Percentiles rank a stretch among this genome's conserved stretches.
These are phyloP conservation scores for Acrocephalus scirpaceus DNA, from an alignment of 2,797 vertebrate species.

Conservation along the genomic window DNA sequence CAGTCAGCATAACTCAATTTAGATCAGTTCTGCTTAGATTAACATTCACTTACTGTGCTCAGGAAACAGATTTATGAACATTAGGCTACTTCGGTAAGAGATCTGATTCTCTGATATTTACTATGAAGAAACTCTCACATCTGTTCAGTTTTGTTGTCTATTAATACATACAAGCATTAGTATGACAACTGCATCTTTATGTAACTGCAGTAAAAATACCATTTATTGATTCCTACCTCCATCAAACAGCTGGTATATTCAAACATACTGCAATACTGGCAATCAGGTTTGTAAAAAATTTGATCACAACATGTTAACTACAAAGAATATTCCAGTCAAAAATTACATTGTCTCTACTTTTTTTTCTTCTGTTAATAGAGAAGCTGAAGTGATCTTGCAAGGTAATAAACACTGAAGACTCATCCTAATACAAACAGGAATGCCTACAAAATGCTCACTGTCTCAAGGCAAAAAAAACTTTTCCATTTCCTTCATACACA, in stretches of 20 bases:
- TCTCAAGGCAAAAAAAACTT: background rate
- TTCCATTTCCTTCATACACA: background rate
- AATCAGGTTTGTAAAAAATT: background rate
- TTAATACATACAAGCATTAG: background rate
- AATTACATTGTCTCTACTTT: background rate
- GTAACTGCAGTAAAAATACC: background rate
- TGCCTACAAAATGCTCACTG: background rate
- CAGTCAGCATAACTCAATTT: background rate
- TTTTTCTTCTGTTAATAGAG: background rate
- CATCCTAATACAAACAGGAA: background rate
- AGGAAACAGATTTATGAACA: background rate
- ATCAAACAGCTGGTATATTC: background rate
- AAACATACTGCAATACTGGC: background rate
- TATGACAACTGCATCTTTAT: background rate
- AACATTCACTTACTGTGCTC: background rate
- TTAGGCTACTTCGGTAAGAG: background rate
- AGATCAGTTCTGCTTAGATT: background rate
- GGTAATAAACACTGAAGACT: background rate
- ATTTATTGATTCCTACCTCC: background rate
- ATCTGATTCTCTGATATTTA: background rate
- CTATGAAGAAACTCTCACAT: rapidly evolving
- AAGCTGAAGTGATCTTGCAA: background rate
- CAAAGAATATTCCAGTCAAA: background rate
- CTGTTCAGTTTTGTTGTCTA: background rate
- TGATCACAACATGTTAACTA: background rate